Evolutionary conservation across 2,113 vertebrate genomes (phyloP), one percentile per base, ranked within the genome.

Genomic region (Asarcornis scutulata): DNA sequence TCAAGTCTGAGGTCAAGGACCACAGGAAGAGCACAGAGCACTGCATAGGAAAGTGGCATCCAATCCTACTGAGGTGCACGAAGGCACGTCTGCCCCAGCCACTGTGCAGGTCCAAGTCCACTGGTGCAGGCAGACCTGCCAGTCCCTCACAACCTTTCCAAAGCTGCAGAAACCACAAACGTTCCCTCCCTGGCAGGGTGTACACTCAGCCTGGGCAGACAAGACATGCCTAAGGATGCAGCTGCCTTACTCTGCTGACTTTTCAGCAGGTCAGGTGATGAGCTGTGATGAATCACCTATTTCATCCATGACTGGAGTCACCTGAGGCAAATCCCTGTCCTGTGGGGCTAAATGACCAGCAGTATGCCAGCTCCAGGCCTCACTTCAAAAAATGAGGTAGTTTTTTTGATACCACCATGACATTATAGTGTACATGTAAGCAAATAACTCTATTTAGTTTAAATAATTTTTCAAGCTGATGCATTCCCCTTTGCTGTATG

Each of bases 181-280:
- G 0, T 53, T 60, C 71, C 48, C 40, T 77, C 0, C 29, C 55
- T 9, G 0, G 3, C 38, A 36, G 64, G 31, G 8, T 27, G 29
- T 23, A 13, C 1, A 3, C 44, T 53, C 42, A 36, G 83, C 36
- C 68, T 21, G n/a, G 38, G 34, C 34, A 34, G 59, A 22, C 46
- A 50, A 69, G 46, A 68, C 46, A 7, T 11, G 14, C n/a, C 40
- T 9, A 13, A 12, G 46, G 36, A 74, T 14, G 18, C 4, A 26
- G 36, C 36, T 36, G 38, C 52, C 20, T 40, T 31, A 38, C 63
- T 73, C n/a, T 73, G 17, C 40, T 36, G 69, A 48, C 59, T 83
- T 7, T 2, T 71, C n/a, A 84, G 38, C 31, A 91, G 36, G 29
- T 40, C 31, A n/a, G 44, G 27, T 83, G 77, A 86, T 56, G 22